A percentile compares a stretch with the other conserved stretches of the same genome.
Conservation (phyloP, 2,888 invertebrate species). For the Esperia sulphurella region DNA sequence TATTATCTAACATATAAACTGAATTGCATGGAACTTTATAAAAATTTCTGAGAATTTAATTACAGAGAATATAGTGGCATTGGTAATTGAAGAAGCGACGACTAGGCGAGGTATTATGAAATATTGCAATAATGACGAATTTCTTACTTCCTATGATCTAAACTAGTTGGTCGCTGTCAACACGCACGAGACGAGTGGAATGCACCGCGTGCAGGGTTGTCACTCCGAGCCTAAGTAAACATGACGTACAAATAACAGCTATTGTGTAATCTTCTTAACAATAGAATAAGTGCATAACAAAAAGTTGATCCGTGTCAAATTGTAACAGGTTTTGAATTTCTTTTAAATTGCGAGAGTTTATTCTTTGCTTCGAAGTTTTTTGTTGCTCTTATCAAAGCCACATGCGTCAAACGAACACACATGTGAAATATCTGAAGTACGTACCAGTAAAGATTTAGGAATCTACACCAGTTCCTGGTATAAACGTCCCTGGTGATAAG, state of each 20-base stretch:
- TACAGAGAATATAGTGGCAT: too few species aligned
- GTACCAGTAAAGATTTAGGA: too few species aligned
- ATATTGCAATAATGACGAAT: neutral
- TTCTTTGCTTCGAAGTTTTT: neutral
- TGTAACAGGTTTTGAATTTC: neutral
- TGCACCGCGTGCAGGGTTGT: constrained; percentile 35
- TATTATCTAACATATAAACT: too few species aligned
- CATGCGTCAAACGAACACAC: too few species aligned
- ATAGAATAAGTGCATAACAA: constrained; percentile 4
- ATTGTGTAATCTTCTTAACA: constrained; percentile 1
- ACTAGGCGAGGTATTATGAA: too few species aligned
- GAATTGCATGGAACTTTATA: too few species aligned
- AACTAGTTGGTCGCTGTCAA: constrained; percentile 6
- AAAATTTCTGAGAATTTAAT: too few species aligned
- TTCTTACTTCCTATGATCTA: constrained; percentile 24
- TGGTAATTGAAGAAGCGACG: too few species aligned
- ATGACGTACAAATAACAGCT: constrained; percentile 15
- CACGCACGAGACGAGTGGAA: constrained; percentile 25
- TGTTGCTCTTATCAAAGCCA: too few species aligned
- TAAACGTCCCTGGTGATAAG: too few species aligned
- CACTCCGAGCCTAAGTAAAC: constrained; percentile 37
- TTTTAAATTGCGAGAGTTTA: neutral
- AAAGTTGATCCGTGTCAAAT: constrained; percentile 7
- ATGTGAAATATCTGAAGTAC: too few species aligned
- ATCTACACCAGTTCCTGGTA: too few species aligned